These are phyloP conservation scores for Aphelenchoides avenae DNA, from an alignment of 1,140 invertebrate genomes.

Conservation along the genomic window DNA sequence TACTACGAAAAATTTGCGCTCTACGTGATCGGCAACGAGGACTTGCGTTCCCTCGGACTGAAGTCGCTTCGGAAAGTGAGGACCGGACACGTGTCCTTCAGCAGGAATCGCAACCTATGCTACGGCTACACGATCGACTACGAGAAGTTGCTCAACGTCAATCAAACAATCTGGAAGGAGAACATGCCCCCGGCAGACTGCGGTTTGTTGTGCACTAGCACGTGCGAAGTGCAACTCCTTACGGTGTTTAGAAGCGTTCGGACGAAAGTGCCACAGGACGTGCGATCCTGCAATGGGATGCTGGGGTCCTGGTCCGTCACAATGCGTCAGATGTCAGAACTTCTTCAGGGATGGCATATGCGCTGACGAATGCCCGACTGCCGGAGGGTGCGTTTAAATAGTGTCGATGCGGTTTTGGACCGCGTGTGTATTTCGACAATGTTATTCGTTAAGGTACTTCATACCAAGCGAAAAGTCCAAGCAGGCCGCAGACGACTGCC, in stretches of 20 bases:
- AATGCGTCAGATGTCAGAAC: conserved; percentile 32
- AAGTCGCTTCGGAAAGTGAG: conserved; percentile 31
- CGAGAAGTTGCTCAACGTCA: conserved; percentile 30
- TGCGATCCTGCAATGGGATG: conserved; percentile 40
- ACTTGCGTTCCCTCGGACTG: conserved; percentile 33
- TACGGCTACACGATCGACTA: conserved; percentile 35
- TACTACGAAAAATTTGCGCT: conserved; percentile 39
- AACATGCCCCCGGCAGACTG: conserved; percentile 17
- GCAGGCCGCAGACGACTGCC: conserved; percentile 6
- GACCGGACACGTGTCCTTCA: conserved; percentile 22
- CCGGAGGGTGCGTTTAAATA: conserved; percentile 28
- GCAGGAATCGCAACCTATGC: conserved; percentile 32
- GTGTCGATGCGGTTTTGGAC: conserved; percentile 1
- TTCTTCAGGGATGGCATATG: conserved; percentile 24
- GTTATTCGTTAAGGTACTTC: too few relatives aligned
- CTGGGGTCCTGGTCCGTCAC: conserved; percentile 32
- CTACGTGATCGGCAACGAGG: conserved; percentile 34
- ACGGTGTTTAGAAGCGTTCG: conserved; percentile 18
- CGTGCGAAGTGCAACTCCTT: not conserved
- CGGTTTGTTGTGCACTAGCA: conserved; percentile 18
- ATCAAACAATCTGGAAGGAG: conserved; percentile 8
- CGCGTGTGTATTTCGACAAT: too few relatives aligned
- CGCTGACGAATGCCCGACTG: conserved; percentile 25
- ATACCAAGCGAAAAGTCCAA: too few relatives aligned
- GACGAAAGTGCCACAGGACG: conserved; percentile 26